These are phyloP conservation scores for Larimichthys crocea DNA, from an alignment of 2,113 vertebrate genomes.

Conservation along the genomic window DNA sequence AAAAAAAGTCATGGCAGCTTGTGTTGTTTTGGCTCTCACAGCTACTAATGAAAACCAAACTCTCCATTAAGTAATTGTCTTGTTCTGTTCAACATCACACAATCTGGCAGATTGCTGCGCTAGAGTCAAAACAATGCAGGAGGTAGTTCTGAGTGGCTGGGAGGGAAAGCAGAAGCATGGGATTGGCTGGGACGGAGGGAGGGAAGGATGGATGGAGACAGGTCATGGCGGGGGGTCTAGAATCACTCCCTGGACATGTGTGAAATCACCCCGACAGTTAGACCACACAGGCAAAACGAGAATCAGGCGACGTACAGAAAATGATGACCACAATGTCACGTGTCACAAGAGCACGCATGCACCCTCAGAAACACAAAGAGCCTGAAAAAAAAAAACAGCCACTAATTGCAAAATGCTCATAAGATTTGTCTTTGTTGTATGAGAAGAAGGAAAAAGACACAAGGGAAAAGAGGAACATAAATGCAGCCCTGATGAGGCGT, in stretches of 20 bases:
- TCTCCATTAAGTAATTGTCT: neutral
- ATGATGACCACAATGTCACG: neutral
- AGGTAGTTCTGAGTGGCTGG: neutral
- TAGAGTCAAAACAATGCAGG: conserved; percentile 1
- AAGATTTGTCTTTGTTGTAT: conserved; percentile 6
- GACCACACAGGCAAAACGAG: conserved; percentile 17
- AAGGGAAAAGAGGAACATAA: conserved; percentile 1
- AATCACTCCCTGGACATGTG: conserved; percentile 42
- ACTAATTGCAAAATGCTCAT: conserved; percentile 3
- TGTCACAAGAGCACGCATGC: neutral
- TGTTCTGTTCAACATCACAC: neutral
- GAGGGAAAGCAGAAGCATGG: neutral
- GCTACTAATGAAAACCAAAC: neutral
- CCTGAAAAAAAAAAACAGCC: neutral
- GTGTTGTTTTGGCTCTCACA: neutral
- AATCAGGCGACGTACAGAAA: neutral
- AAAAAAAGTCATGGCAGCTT: neutral
- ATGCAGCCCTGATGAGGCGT: conserved; percentile 41
- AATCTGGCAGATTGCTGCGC: neutral
- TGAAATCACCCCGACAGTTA: conserved; percentile 62
- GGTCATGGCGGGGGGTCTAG: conserved; percentile 54
- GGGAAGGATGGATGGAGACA: conserved; percentile 38
- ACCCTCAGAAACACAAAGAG: neutral
- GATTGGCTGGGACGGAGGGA: conserved; percentile 38
- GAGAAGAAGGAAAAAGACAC: conserved; percentile 13